phyloP scores from a whole-genome alignment of 2,113 vertebrate species.

The Nymphicus hollandicus region DNA sequence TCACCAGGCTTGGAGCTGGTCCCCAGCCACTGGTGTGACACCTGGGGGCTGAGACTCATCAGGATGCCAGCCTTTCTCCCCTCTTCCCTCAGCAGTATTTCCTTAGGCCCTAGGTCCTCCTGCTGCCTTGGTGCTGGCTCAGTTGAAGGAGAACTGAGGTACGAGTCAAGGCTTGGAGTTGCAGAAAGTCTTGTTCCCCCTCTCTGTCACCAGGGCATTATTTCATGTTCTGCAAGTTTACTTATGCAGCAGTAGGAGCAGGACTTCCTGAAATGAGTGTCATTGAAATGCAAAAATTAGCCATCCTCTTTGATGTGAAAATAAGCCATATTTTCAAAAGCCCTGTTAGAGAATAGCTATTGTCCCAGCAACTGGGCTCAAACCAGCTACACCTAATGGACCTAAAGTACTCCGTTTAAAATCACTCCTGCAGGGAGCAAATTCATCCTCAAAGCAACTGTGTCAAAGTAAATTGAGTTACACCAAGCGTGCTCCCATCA shows the following conservation, averaged over 20 bases:
- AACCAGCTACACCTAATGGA: slow-evolving; percentile 11
- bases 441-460: background rate
- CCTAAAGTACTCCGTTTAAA: slow-evolving; percentile 32
- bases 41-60: background rate
- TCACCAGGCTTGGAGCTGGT: background rate
- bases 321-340: background rate
- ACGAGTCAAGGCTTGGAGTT: background rate
- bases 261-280: background rate
- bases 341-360: background rate
- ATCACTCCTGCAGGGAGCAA: slow-evolving; percentile 19
- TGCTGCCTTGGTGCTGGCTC: background rate
- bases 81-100: background rate
- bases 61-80: background rate
- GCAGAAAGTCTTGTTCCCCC: background rate
- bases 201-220: background rate
- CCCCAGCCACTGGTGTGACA: background rate
- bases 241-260: background rate
- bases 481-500: background rate
- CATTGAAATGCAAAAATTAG: slow-evolving; percentile 41
- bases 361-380: slow-evolving; percentile 15
- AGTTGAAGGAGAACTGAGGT: background rate
- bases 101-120: background rate
- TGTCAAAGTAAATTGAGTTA: background rate
- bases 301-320: slow-evolving; percentile 1
- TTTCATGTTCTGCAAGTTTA: background rate